phyloP scores from a whole-genome alignment of 2,797 vertebrate genomes.

The Coranthus polyacanthus region DNA sequence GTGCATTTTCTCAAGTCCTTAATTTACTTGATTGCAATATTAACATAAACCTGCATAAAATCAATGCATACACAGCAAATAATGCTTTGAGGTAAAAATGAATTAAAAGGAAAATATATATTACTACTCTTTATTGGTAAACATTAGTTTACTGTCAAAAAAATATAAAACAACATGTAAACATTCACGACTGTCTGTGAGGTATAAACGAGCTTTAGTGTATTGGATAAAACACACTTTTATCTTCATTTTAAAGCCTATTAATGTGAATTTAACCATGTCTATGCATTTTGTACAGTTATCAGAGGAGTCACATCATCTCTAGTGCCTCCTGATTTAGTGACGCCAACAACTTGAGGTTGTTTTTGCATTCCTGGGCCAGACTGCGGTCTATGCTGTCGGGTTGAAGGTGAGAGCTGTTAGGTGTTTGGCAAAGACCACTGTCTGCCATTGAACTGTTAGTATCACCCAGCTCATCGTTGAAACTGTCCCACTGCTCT shows the following conservation, averaged over 20 bases:
- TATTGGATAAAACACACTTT: neutral
- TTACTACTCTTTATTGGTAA: constrained; percentile 36
- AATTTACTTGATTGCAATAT: constrained; percentile 18
- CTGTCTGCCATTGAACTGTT: neutral
- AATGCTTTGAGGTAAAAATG: constrained; percentile 3
- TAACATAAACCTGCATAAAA: constrained; percentile 19
- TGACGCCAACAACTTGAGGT: constrained; percentile 88
- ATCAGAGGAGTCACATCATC: constrained; percentile 62
- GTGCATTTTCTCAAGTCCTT: constrained; percentile 35
- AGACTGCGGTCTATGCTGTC: constrained; percentile 59
- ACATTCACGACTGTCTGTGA: constrained; percentile 43
- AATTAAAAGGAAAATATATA: constrained; percentile 24
- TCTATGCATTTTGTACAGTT: constrained; percentile 8
- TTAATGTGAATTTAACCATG: neutral
- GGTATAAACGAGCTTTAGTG: too few species aligned
- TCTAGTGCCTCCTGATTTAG: constrained; percentile 86
- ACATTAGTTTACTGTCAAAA: constrained; percentile 19
- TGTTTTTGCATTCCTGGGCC: constrained; percentile 86
- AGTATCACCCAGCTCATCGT: constrained; percentile 14
- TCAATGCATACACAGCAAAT: constrained; percentile 31
- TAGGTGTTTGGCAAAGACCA: constrained; percentile 1
- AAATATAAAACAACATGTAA: constrained; percentile 33
- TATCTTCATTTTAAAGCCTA: neutral
- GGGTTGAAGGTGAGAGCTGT: constrained; percentile 1
- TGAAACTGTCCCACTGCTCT: constrained; percentile 11